phyloP scores from a whole-genome alignment of 2,113 vertebrate species.

The Periophthalmus modestus region DNA sequence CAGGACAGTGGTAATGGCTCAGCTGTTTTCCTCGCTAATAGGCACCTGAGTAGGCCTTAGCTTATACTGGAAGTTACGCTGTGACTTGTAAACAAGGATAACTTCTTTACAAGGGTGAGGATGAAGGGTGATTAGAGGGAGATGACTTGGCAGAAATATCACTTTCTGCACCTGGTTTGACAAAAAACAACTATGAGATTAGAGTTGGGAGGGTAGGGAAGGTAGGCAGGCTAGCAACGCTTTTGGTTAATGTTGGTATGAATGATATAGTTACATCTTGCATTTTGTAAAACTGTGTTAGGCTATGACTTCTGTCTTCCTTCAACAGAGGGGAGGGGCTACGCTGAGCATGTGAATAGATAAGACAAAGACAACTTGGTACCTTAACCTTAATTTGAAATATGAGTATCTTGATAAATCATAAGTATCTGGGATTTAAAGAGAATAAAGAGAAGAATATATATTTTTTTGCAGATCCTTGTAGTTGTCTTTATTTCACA shows the following conservation, averaged over 20 bases:
- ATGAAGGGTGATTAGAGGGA: slow-evolving; percentile 27
- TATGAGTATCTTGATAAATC: too few species aligned
- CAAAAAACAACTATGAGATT: slow-evolving; percentile 5
- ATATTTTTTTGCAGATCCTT: neutral
- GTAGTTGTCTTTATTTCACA: neutral
- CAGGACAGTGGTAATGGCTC: slow-evolving; percentile 27
- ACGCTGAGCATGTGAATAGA: too few species aligned
- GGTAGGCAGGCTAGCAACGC: neutral
- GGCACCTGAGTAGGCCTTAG: slow-evolving; percentile 21
- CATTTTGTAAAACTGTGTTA: neutral
- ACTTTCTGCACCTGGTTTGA: slow-evolving; percentile 35
- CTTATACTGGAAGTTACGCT: slow-evolving; percentile 30
- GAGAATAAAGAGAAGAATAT: too few species aligned
- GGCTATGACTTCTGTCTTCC: neutral
- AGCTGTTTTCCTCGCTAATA: slow-evolving; percentile 35
- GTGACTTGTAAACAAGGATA: slow-evolving; percentile 14
- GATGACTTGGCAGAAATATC: slow-evolving; percentile 13
- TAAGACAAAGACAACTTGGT: too few species aligned
- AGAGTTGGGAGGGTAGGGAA: neutral
- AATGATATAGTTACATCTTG: neutral
- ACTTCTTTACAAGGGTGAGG: slow-evolving; percentile 22
- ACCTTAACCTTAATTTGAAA: too few species aligned
- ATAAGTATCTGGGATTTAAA: too few species aligned
- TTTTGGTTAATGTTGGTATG: neutral
- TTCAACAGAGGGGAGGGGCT: too few species aligned